These are phyloP conservation scores for Pseudolycoriella hygida DNA, from an alignment of 2,888 invertebrate species.

Conservation along the genomic window DNA sequence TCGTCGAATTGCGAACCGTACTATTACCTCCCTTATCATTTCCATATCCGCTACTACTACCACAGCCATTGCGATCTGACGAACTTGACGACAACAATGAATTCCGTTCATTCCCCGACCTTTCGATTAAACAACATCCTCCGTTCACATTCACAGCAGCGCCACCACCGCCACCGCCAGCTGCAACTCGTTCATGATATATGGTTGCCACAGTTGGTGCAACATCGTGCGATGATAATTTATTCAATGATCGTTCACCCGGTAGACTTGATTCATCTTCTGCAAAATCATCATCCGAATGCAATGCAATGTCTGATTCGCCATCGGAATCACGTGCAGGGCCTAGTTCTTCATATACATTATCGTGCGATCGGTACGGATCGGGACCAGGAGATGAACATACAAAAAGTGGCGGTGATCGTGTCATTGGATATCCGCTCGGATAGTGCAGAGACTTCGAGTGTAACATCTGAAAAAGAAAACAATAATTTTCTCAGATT, in stretches of 20 bases:
- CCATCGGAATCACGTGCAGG: constrained; percentile 42
- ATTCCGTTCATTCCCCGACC: constrained; percentile 20
- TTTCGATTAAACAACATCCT: constrained; percentile 4
- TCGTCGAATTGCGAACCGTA: constrained; percentile 1
- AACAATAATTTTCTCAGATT: background rate
- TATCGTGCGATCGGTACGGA: constrained; percentile 45
- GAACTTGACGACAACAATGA: constrained; percentile 26
- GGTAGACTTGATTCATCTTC: constrained; percentile 59
- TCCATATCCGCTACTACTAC: constrained; percentile 9
- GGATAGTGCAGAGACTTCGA: constrained; percentile 44
- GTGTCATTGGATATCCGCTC: constrained; percentile 41
- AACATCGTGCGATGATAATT: constrained; percentile 13
- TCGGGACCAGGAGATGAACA: constrained; percentile 41
- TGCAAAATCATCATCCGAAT: constrained; percentile 71
- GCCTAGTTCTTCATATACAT: constrained; percentile 64
- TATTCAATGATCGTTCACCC: constrained; percentile 25
- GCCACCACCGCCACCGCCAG: background rate
- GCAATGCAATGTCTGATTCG: constrained; percentile 42
- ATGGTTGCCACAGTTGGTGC: constrained; percentile 14
- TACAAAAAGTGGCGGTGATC: constrained; percentile 44
- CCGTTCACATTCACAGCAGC: constrained; percentile 2
- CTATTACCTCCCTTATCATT: constrained; percentile 6
- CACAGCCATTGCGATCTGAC: constrained; percentile 12
- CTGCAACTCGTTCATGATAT: constrained; percentile 15
- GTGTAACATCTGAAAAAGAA: constrained; percentile 47